Evolutionary conservation across 2,797 vertebrate species (phyloP), one percentile per base, ranked within the genome.

Genomic region (Leuciscus waleckii): DNA sequence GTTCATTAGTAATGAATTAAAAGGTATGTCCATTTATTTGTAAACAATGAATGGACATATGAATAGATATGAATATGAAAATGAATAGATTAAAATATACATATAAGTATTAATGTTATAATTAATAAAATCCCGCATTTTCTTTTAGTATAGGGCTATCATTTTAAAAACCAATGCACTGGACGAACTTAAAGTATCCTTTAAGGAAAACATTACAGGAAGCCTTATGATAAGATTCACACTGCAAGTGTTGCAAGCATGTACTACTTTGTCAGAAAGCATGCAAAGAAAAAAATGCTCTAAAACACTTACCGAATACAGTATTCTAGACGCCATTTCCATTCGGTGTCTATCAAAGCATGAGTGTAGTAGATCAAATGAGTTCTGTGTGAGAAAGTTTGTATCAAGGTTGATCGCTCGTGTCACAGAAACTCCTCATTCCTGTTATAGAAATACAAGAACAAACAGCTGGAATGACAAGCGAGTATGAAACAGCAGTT

Each of bases 231-330:
- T 1, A 63, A 43, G 83, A 51, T 26, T 37, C 8, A 73, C 29
- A 32, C 11, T 35, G 19, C 43, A 46, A 81, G 58, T 68, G 58
- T n/a, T 74, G 43, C 46, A 69, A 29, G 73, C 63, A 32, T 46
- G 26, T 35, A 54, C 23, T 37, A 54, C 23, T n/a, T 49, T 63
- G 10, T 16, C 75, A 70, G 49, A 26, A 17, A 79, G 39, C 9
- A 4, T 26, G 4, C 19, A 21, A 23, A 49, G 46, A 23, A 9
- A 61, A 16, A 9, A 19, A 79, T 8, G 1, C 77, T 16, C 9
- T 68, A 58, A 7, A 29, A 69, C 76, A 92, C 94, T 19, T 91
- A 96, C 95, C 94, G 90, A 87, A 76, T 93, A 95, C 75, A 91
- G 81, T 8, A 87, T 78, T 82, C 87, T 88, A 19, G 93, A 91